These are phyloP conservation scores for Tinamus guttatus DNA, from an alignment of 2,113 vertebrate genomes.

Conservation along the genomic window DNA sequence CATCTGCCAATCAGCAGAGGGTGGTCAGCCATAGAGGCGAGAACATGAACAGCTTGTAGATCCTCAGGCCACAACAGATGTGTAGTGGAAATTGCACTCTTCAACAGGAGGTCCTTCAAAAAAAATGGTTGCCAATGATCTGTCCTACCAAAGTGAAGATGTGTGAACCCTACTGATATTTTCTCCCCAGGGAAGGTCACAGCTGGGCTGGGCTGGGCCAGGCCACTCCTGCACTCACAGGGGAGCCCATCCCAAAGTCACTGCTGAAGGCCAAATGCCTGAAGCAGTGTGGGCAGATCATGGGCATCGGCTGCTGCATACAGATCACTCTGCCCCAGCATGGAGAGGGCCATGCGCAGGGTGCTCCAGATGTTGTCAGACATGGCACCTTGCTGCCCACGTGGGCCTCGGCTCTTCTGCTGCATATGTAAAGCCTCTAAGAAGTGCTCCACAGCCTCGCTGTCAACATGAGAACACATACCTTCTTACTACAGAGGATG, in stretches of 20 bases:
- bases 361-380: conserved; percentile 99
- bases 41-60: neutral
- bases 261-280: conserved; percentile 89
- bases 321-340: conserved; percentile 96
- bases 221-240: conserved; percentile 73
- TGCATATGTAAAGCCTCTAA: conserved; percentile 95
- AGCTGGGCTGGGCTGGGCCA: conserved; percentile 5
- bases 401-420: conserved; percentile 81
- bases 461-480: conserved; percentile 59
- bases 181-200: conserved; percentile 50
- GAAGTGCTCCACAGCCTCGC: conserved; percentile 98
- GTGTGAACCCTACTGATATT: neutral
- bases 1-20: neutral
- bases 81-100: neutral
- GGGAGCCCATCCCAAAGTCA: conserved; percentile 76
- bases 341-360: conserved; percentile 95
- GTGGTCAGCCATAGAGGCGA: neutral
- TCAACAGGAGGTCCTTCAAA: neutral
- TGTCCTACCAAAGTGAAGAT: conserved; percentile 17
- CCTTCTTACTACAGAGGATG: neutral
- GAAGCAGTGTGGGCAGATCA: conserved; percentile 89
- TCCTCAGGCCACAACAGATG: neutral
- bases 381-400: conserved; percentile 83
- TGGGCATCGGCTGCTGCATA: conserved; percentile 89
- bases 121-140: neutral